phyloP scores from a whole-genome alignment of 35 echinoderm and acorn worm species.

The Ophiothrix spiculata region DNA sequence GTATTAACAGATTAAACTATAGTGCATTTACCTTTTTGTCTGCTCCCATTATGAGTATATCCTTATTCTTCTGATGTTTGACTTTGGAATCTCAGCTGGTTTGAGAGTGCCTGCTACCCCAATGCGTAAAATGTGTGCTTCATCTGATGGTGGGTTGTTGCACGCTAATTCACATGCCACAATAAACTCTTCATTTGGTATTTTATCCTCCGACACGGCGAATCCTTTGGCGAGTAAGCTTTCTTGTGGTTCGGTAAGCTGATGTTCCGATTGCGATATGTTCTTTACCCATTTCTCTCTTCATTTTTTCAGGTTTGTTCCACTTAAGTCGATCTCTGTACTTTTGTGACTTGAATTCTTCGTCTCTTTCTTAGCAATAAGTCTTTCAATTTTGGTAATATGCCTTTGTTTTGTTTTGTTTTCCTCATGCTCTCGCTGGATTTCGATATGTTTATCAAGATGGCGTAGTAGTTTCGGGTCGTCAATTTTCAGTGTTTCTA shows the following conservation, averaged over 20 bases:
- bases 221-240: background rate
- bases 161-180: background rate
- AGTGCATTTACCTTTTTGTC: too few relatives aligned
- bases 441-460: background rate
- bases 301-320: background rate
- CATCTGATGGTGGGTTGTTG: too few relatives aligned
- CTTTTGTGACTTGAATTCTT: background rate
- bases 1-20: too few relatives aligned
- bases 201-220: background rate
- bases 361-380: too few relatives aligned
- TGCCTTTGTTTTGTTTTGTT: background rate
- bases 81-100: too few relatives aligned
- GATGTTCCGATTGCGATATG: background rate
- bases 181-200: background rate
- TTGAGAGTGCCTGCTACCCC: too few relatives aligned
- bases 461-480: background rate
- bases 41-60: too few relatives aligned
- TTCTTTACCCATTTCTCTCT: background rate
- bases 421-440: background rate
- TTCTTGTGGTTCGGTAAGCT: background rate
- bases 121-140: too few relatives aligned
- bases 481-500: background rate
- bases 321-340: background rate
- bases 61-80: too few relatives aligned
- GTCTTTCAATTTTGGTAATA: too few relatives aligned